Evolutionary conservation across 2,888 invertebrate species (phyloP).

Genomic region (Drosophila nigricruria): DNA sequence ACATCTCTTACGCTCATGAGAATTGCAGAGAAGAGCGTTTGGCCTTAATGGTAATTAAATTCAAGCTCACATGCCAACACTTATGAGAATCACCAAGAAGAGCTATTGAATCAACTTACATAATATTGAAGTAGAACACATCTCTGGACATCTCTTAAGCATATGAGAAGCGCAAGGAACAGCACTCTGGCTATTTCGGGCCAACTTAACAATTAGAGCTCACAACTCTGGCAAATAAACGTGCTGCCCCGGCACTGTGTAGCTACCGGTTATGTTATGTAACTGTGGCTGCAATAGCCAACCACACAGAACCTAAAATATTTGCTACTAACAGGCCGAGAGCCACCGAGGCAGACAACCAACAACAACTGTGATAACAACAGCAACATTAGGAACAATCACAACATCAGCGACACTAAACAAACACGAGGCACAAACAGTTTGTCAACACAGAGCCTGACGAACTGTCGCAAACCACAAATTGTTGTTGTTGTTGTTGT

Average conservation of each 20-base stretch:
- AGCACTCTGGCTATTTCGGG: not conserved
- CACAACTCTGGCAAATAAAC: not conserved
- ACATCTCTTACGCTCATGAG: not conserved
- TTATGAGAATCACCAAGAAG: not conserved
- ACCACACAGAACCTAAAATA: slow-evolving; percentile 21
- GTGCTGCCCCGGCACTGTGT: not conserved
- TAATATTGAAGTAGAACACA: not conserved
- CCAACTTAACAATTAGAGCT: not conserved
- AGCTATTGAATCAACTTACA: not conserved
- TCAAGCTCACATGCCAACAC: not conserved
- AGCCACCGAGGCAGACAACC: slow-evolving; percentile 11
- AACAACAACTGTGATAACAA: slow-evolving; percentile 18
- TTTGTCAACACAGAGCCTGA: slow-evolving; percentile 65
- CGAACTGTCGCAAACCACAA: slow-evolving; percentile 70
- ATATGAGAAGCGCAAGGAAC: not conserved
- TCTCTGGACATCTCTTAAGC: not conserved
- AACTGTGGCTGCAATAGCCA: slow-evolving; percentile 23
- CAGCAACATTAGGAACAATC: slow-evolving; percentile 2
- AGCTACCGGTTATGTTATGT: not conserved
- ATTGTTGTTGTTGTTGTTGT: slow-evolving; percentile 34
- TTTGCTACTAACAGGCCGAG: slow-evolving; percentile 30
- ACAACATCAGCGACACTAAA: slow-evolving; percentile 31
- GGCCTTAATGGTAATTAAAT: not conserved
- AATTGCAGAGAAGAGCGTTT: not conserved
- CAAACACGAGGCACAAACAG: slow-evolving; percentile 49